Evolutionary conservation across 2,113 vertebrate genomes (phyloP), one percentile per base, ranked within the genome.

Genomic region (Elephas maximus): DNA sequence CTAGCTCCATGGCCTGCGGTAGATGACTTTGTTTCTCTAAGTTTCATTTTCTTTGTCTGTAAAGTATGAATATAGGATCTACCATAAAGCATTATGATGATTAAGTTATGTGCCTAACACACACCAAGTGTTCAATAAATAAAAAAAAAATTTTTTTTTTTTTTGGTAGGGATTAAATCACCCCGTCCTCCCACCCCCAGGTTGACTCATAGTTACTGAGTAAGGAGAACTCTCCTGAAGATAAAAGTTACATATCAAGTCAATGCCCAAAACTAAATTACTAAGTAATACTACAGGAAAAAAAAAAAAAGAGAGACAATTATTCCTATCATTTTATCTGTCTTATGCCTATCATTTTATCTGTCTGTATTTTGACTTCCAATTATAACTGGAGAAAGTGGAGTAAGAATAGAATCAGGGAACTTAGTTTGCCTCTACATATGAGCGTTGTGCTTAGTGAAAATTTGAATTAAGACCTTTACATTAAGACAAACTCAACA

Each of bases 401-500:
- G 91, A 51, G 7, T 44, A 69, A 89, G 78, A 96, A 57, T 23
- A 91, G 41, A 77, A 71, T 48, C 18, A 62, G 37, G 48, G 20
- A 20, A 51, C 0, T 51, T 45, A 11, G 15, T 44, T 8, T 84
- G 7, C 23, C 28, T 89, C 9, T 2, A 6, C 5, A 28, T 41
- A 14, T 24, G 41, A 90, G 8, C 87, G 30, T 41, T 90, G 60
- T 48, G 24, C 1, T 73, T 41, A 67, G 77, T 65, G 76, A 28
- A 85, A 86, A 93, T 48, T 37, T 60, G 69, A 97, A 94, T 37
- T 69, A 51, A 93, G 12, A 69, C 18, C 14, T 93, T 85, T 74
- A 83, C 23, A 48, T 86, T 51, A 85, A 30, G 92, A 92, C 11
- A 45, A 51, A 92, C 74, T 94, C 96, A 93, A 17, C 4, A 96